A percentile compares a stretch with the other conserved stretches of the same genome.
Conservation (phyloP, 1,140 invertebrate genomes). For the Tyrophagus putrescentiae region DNA sequence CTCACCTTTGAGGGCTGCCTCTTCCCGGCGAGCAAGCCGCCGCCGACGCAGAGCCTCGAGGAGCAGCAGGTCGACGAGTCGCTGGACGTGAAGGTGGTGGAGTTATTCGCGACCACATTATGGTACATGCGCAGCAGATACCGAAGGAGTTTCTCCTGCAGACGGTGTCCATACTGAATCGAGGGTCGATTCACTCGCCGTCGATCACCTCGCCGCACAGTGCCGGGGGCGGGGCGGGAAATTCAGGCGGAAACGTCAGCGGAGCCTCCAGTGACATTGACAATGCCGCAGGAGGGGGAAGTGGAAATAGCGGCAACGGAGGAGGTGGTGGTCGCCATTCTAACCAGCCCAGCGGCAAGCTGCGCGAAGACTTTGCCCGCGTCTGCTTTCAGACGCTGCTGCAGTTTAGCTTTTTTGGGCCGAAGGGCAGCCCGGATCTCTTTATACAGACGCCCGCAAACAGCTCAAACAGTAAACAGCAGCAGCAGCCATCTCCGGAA, state of each 20-base stretch:
- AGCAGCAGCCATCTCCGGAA: too few species aligned
- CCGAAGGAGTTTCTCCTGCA: conserved; percentile 71
- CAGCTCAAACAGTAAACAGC: conserved; percentile 4
- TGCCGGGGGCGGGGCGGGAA: conserved; percentile 25
- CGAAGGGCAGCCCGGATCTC: conserved; percentile 25
- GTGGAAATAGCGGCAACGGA: too few species aligned
- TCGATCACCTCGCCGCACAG: conserved; percentile 41
- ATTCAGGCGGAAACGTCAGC: background rate
- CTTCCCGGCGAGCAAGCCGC: conserved; percentile 54
- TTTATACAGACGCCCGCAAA: conserved; percentile 23
- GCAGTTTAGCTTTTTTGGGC: conserved; percentile 59
- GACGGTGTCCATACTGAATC: conserved; percentile 75
- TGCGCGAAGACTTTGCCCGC: conserved; percentile 85
- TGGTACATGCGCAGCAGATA: conserved; percentile 59
- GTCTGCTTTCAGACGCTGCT: conserved; percentile 89
- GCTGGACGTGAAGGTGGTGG: conserved; percentile 61
- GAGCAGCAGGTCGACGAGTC: conserved; percentile 67
- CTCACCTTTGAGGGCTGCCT: conserved; percentile 75
- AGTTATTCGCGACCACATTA: conserved; percentile 63
- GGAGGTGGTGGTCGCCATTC: too few species aligned
- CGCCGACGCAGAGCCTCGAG: conserved; percentile 51
- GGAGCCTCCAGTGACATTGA: background rate
- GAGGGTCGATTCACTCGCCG: conserved; percentile 82
- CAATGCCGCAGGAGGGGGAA: conserved; percentile 44
- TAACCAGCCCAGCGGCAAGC: conserved; percentile 63